Evolutionary conservation across 2,888 invertebrate species (phyloP).

Genomic region (Rhynchonema sp.): DNA sequence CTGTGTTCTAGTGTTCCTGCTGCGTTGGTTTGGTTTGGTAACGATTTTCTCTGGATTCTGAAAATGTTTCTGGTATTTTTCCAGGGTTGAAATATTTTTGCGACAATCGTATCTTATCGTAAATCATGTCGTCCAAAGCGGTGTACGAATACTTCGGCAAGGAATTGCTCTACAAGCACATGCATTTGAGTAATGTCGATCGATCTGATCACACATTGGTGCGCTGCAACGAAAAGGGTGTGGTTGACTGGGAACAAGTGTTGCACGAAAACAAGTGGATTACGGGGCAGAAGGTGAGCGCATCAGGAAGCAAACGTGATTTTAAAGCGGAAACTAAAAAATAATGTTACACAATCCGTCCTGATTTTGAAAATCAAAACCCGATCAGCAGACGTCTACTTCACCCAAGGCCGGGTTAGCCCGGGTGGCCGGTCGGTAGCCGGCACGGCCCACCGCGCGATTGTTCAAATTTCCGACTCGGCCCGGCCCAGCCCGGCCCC

Average conservation of each 20-base stretch:
- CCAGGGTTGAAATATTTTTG: not conserved
- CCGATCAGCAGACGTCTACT: too few relatives aligned
- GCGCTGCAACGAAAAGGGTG: conserved; percentile 55
- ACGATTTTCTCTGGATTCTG: not conserved
- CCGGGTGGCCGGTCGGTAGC: too few relatives aligned
- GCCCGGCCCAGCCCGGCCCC: too few relatives aligned
- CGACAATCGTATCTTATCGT: too few relatives aligned
- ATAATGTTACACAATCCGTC: too few relatives aligned
- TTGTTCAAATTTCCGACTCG: too few relatives aligned
- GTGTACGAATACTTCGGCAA: conserved; percentile 86
- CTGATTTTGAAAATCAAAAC: too few relatives aligned
- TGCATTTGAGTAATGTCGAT: conserved; percentile 44
- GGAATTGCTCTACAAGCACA: conserved; percentile 57
- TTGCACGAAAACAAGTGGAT: not conserved
- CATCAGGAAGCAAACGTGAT: not conserved
- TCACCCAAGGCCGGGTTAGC: too few relatives aligned
- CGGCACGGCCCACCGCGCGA: too few relatives aligned
- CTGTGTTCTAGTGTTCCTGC: too few relatives aligned
- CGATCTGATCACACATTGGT: conserved; percentile 64
- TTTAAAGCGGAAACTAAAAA: too few relatives aligned
- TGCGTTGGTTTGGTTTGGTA: too few relatives aligned
- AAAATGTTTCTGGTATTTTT: not conserved
- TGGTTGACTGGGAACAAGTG: conserved; percentile 40
- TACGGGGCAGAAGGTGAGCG: not conserved
- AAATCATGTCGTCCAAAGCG: conserved; percentile 77